phyloP scores from a whole-genome alignment of 2,888 invertebrate genomes.

The Frankliniella fusca region DNA sequence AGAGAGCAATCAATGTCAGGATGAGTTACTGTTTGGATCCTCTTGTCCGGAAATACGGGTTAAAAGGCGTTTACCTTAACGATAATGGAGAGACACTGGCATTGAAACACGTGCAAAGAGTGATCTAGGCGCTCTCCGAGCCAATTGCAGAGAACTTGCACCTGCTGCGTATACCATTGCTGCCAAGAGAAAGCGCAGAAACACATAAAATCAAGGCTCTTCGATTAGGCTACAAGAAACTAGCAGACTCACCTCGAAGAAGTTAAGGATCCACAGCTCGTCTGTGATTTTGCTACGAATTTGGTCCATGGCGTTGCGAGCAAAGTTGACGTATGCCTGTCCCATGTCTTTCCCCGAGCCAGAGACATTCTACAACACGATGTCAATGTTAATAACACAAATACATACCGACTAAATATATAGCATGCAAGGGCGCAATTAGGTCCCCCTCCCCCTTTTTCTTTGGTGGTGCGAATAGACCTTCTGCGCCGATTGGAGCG shows the following conservation, averaged over 20 bases:
- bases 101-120: slow-evolving; percentile 92
- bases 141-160: slow-evolving; percentile 92
- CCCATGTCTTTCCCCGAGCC: slow-evolving; percentile 96
- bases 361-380: slow-evolving; percentile 66
- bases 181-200: slow-evolving; percentile 46
- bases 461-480: no score
- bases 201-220: slow-evolving; percentile 2
- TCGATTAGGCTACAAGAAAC: slow-evolving; percentile 2
- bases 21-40: background rate
- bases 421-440: no score
- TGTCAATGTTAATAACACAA: background rate
- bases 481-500: no score
- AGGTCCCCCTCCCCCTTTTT: no score
- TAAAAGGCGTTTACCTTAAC: slow-evolving; percentile 65
- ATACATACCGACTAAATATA: no score
- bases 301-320: slow-evolving; percentile 96
- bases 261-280: slow-evolving; percentile 75
- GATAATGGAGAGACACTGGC: slow-evolving; percentile 93
- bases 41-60: background rate
- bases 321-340: slow-evolving; percentile 96
- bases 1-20: no score
- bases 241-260: slow-evolving; percentile 58
- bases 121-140: slow-evolving; percentile 87
- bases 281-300: slow-evolving; percentile 92
- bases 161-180: slow-evolving; percentile 93